phyloP scores from a whole-genome alignment of 2,797 vertebrate genomes.

The Molossus molossus region DNA sequence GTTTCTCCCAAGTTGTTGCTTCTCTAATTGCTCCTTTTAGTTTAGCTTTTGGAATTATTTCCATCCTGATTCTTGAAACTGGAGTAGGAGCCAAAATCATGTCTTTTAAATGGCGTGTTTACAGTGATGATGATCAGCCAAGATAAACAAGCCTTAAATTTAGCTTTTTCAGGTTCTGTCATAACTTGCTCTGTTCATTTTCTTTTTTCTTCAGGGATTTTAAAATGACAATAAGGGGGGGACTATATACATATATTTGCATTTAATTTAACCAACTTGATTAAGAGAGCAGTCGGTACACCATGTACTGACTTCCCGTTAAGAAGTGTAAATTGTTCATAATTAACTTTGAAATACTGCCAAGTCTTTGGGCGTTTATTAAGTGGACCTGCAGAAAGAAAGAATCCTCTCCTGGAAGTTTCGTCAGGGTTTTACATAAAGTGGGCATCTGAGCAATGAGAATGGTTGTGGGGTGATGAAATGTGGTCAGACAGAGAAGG shows the following conservation, averaged over 20 bases:
- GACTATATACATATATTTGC: neutral
- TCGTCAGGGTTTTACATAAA: neutral
- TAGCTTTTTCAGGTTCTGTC: constrained; percentile 25
- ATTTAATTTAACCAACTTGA: constrained; percentile 59
- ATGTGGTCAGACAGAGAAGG: neutral
- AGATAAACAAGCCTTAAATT: constrained; percentile 45
- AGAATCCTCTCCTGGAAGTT: neutral
- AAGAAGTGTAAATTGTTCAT: constrained; percentile 40
- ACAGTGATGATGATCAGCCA: neutral
- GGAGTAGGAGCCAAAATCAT: constrained; percentile 62
- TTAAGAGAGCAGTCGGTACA: constrained; percentile 11
- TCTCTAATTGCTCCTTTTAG: constrained; percentile 79
- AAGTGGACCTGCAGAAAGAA: neutral
- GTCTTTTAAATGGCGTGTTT: constrained; percentile 67
- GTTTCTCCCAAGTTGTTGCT: constrained; percentile 72
- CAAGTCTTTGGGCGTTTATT: neutral
- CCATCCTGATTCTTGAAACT: constrained; percentile 57
- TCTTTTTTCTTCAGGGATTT: constrained; percentile 24
- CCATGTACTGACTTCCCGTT: constrained; percentile 24
- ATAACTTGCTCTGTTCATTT: neutral
- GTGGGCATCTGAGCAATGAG: neutral
- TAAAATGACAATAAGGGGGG: neutral
- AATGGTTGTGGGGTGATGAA: neutral
- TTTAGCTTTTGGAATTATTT: constrained; percentile 76
- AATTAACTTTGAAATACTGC: constrained; percentile 57